Evolutionary conservation across 1,140 invertebrate species (phyloP), one percentile per base, ranked within the genome.

Genomic region (Ceratosolen fusciceps): DNA sequence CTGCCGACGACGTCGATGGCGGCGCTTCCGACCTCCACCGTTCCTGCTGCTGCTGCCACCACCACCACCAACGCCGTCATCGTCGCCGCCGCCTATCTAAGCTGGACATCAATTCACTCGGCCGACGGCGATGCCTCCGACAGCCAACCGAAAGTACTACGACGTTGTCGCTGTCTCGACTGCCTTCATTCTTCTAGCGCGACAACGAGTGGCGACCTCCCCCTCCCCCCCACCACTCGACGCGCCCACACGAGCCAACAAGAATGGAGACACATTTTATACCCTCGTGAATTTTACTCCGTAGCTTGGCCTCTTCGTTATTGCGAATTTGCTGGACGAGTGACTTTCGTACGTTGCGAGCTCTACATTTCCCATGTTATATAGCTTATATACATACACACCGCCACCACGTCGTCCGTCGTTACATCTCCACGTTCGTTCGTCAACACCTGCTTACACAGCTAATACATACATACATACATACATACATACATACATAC

Each of bases 281-380:
- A 52, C 10, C 26, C 31, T 24, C 37, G 26, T 70, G 75, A 49
- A 77, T 58, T 56, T 70, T 26, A 58, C 24, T 77, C n/a, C 10
- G 34, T 21, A 26, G n/a, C 65, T 68, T 62, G 52, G 29, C 65
- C 43, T 68, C 62, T 10, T 68, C 31, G 21, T 4, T 26, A 19
- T 71, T 21, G n/a, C 72, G 39, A 34, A 60, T 52, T 1, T 56
- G 70, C 43, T 68, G 62, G 71, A 79, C 70, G 77, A 65, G 77
- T 74, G 39, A 67, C 70, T 79, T 79, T 65, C 58, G 19, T 56
- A 67, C 21, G 77, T 74, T 73, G 58, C 70, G 34, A 79, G 34
- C 16, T n/a, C n/a, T 2, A 58, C 60, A 62, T 49, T 78, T 62
- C 39, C 43, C 34, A 72, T 29, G 9, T 43, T 60, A 34, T 29